These are phyloP conservation scores for Lepidocyrtinus sp. DNA, from an alignment of 2,888 invertebrate species.

Conservation along the genomic window DNA sequence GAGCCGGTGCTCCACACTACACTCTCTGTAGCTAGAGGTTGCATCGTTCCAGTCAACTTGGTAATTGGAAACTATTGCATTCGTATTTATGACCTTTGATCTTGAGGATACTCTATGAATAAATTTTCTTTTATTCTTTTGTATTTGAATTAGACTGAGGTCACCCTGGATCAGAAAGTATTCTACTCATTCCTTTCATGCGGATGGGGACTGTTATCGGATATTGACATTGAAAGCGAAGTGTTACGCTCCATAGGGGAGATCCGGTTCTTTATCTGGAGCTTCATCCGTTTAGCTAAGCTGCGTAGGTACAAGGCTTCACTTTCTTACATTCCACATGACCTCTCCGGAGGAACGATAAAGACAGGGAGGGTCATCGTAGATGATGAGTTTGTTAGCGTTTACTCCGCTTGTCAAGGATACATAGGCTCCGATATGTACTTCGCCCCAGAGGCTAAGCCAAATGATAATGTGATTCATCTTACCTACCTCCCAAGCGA, in stretches of 20 bases:
- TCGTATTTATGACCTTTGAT: background rate
- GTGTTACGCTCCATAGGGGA: slow-evolving; percentile 89
- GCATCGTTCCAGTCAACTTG: slow-evolving; percentile 85
- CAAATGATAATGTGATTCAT: slow-evolving; percentile 94
- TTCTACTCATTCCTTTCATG: slow-evolving; percentile 94
- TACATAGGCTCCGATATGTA: slow-evolving; percentile 88
- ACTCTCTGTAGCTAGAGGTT: slow-evolving; percentile 83
- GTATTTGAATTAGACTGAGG: slow-evolving; percentile 43
- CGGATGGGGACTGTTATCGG: slow-evolving; percentile 96
- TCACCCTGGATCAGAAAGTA: slow-evolving; percentile 74
- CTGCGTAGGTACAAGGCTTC: slow-evolving; percentile 43
- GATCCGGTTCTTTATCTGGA: slow-evolving; percentile 79
- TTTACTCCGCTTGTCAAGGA: slow-evolving; percentile 90
- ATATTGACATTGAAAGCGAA: slow-evolving; percentile 98
- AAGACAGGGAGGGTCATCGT: slow-evolving; percentile 42
- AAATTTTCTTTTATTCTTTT: too few species aligned
- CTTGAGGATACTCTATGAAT: too few species aligned
- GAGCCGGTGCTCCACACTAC: slow-evolving; percentile 85
- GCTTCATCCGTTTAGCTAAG: slow-evolving; percentile 38
- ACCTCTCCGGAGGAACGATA: slow-evolving; percentile 32
- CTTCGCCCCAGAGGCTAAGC: slow-evolving; percentile 87
- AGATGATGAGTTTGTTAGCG: slow-evolving; percentile 77
- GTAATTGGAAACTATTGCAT: slow-evolving; percentile 78
- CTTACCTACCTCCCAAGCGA: slow-evolving; percentile 73
- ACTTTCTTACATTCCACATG: slow-evolving; percentile 47